phyloP scores from a whole-genome alignment of 2,113 vertebrate genomes.

The Haemorhous mexicanus region DNA sequence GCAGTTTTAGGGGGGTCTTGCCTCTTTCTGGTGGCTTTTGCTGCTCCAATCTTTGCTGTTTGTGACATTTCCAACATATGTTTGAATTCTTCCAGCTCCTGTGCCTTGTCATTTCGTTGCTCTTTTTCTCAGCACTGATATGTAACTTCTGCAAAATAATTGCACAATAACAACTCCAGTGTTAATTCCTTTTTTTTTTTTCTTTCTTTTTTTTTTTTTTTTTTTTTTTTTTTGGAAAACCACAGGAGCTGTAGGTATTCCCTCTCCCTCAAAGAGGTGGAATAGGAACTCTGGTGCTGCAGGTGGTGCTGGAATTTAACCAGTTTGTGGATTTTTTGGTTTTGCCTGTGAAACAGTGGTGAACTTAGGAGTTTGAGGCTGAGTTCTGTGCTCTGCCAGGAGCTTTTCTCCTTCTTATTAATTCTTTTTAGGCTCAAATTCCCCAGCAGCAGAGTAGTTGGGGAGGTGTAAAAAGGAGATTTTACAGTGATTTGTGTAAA shows the following conservation, averaged over 20 bases:
- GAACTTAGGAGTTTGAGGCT: not conserved
- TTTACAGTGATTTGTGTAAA: not conserved
- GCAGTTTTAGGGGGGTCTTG: not conserved
- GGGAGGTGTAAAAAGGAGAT: not conserved
- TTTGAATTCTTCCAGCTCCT: not conserved
- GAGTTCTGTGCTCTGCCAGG: not conserved
- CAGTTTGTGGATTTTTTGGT: not conserved
- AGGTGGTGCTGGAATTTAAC: not conserved
- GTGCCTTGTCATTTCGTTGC: not conserved
- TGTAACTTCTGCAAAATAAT: not conserved
- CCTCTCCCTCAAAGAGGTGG: not conserved
- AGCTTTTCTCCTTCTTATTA: not conserved
- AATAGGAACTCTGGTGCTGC: rapidly evolving
- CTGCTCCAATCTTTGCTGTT: not conserved
- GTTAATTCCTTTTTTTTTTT: not conserved
- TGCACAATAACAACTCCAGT: not conserved
- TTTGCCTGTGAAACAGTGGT: not conserved
- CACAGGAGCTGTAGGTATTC: not conserved
- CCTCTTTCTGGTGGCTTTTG: not conserved
- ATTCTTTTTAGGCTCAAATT: not conserved
- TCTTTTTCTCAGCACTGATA: not conserved
- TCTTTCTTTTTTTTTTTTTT: not conserved
- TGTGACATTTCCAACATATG: slow-evolving; percentile 29
- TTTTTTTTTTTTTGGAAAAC: not conserved
- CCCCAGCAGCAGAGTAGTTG: not conserved